These are phyloP conservation scores for Xestia rhomboidea DNA, from an alignment of 2,888 invertebrate genomes.

Conservation along the genomic window DNA sequence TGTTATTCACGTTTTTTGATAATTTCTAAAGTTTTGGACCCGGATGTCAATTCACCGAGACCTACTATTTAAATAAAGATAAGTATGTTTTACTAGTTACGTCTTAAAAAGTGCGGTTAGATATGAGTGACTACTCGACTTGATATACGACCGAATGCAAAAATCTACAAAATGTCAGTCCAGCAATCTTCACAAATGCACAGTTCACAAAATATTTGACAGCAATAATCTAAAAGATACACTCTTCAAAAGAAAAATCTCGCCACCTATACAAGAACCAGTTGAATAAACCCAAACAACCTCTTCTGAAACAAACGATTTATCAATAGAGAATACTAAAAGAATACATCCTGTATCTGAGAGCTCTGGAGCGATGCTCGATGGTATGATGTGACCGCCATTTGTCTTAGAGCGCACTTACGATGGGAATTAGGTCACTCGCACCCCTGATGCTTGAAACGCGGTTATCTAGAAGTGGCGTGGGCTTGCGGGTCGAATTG, in stretches of 20 bases:
- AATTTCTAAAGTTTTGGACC: not conserved
- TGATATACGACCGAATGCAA: not conserved
- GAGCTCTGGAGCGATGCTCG: constrained; percentile 16
- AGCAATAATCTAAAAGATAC: not conserved
- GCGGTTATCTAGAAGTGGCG: constrained; percentile 48
- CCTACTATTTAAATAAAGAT: not conserved
- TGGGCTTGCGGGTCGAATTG: constrained; percentile 11
- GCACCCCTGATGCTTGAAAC: constrained; percentile 33
- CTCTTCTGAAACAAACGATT: constrained; percentile 23
- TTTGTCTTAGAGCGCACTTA: constrained; percentile 68
- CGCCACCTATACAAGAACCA: constrained; percentile 4
- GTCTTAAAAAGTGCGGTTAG: not conserved
- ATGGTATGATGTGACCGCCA: constrained; percentile 54
- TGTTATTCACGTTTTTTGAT: not conserved
- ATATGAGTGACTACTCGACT: not conserved
- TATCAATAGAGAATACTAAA: constrained; percentile 45
- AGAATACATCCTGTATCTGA: constrained; percentile 24
- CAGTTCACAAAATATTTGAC: not conserved
- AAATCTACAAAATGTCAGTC: not conserved
- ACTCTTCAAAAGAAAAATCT: not conserved
- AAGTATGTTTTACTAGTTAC: not conserved
- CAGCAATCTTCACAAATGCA: not conserved
- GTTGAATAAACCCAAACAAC: constrained; percentile 30
- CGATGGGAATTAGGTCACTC: constrained; percentile 62
- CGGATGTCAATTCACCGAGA: not conserved